phyloP scores from a whole-genome alignment of 1,140 invertebrate genomes.

The Drosophila albomicans region DNA sequence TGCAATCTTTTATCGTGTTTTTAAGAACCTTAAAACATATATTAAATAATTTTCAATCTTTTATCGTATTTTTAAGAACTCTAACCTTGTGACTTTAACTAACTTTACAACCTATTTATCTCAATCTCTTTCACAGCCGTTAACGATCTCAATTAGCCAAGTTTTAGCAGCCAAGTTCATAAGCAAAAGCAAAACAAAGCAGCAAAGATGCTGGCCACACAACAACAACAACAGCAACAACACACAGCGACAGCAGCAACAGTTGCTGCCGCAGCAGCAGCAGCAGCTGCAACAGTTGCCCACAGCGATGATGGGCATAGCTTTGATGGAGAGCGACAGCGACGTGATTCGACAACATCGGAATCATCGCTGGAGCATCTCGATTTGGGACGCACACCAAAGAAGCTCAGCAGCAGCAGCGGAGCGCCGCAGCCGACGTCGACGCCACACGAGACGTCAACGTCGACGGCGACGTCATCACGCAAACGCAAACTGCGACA shows the following conservation, averaged over 20 bases:
- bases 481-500: conserved; percentile 72
- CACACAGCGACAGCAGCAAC: conserved; percentile 34
- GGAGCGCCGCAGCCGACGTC: conserved; percentile 69
- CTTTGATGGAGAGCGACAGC: conserved; percentile 67
- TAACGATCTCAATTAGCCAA: conserved; percentile 55
- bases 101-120: conserved; percentile 1
- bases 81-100: background rate
- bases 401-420: conserved; percentile 70
- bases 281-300: conserved; percentile 34
- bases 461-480: conserved; percentile 31
- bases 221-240: conserved; percentile 44
- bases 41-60: too few relatives aligned
- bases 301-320: conserved; percentile 3
- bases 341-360: conserved; percentile 79
- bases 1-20: too few relatives aligned
- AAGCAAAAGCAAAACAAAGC: conserved; percentile 33
- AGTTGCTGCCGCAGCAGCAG: conserved; percentile 31
- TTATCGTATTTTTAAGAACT: too few relatives aligned
- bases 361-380: conserved; percentile 83
- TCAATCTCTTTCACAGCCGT: conserved; percentile 27
- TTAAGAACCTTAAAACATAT: too few relatives aligned
- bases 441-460: conserved; percentile 61
- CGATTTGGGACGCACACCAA: conserved; percentile 80
- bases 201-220: conserved; percentile 65
- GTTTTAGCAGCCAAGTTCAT: background rate